Evolutionary conservation across 2,113 vertebrate species (phyloP), one percentile per base, ranked within the genome.

Genomic region (Colistium nudipinnis): DNA sequence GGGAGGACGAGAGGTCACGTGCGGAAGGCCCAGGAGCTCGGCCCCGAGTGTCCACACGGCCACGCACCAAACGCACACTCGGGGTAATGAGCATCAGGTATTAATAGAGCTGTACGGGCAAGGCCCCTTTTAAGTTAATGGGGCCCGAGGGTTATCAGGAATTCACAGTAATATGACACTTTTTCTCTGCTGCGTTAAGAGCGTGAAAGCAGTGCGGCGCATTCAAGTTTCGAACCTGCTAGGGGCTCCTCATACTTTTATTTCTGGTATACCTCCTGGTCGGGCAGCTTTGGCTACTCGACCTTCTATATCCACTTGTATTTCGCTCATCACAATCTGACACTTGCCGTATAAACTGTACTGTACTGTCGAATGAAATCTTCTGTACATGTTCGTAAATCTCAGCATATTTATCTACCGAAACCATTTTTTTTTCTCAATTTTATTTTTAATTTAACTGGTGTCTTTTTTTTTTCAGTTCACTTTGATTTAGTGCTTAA

Each of bases 131-230:
- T 64, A 54, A 38, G 59, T 56, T 88, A 89, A 90, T 78, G 86
- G 86, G 88, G 53, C 88, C 75, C 83, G 0, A 2, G 88, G 79
- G 88, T 84, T 77, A 83, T 90, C 36, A 84, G 38, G 80, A 43
- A 90, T 84, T 78, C 88, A 90, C 28, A 70, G 80, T 53, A 7
- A 80, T 60, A 48, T 45, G 41, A 72, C 47, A 78, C 68, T 55
- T 60, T 55, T 60, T 61, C 57, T 67, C 59, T 44, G 60, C 76
- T 30, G 38, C 25, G 33, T n/a, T 31, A 38, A 31, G 22, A 68
- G 11, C 25, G 33, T 63, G 47, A 70, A 66, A 73, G 56, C 22
- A 59, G 53, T 55, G 33, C 44, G 22, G 30, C 52, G 41, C 36
- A 27, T 70, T 65, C 3, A 73, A 66, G 33, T 66, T 55, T 41